A percentile compares a stretch with the other conserved stretches of the same genome.
These are phyloP conservation scores for Parotocinclus haroldoi DNA, from an alignment of 2,797 vertebrate species.

Conservation along the genomic window DNA sequence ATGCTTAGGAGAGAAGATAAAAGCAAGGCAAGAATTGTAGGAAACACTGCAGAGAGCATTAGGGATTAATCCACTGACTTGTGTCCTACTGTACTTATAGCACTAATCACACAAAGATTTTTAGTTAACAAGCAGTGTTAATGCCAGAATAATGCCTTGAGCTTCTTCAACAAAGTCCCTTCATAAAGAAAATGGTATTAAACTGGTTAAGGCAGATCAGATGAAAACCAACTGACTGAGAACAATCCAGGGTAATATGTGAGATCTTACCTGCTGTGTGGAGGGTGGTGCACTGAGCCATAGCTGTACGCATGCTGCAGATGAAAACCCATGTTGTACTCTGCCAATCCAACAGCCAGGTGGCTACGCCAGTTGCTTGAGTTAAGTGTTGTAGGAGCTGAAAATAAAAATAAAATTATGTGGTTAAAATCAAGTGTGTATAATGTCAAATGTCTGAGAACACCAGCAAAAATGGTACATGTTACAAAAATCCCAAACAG, in stretches of 20 bases:
- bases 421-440: neutral
- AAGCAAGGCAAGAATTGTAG: conserved; percentile 9
- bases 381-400: conserved; percentile 77
- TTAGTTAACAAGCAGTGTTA: too few relatives aligned
- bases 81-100: too few relatives aligned
- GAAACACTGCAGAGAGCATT: conserved; percentile 10
- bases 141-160: too few relatives aligned
- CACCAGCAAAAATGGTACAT: too few relatives aligned
- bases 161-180: too few relatives aligned
- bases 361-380: conserved; percentile 81
- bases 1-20: conserved; percentile 30
- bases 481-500: too few relatives aligned
- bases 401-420: too few relatives aligned
- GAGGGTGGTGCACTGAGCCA: conserved; percentile 69
- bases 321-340: conserved; percentile 70
- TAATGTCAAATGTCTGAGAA: too few relatives aligned
- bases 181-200: too few relatives aligned
- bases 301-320: conserved; percentile 79
- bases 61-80: conserved; percentile 1
- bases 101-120: too few relatives aligned
- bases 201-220: conserved; percentile 57
- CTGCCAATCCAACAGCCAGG: conserved; percentile 67
- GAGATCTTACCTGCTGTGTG: conserved; percentile 84
- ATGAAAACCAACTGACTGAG: conserved; percentile 55
- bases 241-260: conserved; percentile 32